Conservation (phyloP, 2,113 vertebrate species). For the Coryphaenoides rupestris region DNA sequence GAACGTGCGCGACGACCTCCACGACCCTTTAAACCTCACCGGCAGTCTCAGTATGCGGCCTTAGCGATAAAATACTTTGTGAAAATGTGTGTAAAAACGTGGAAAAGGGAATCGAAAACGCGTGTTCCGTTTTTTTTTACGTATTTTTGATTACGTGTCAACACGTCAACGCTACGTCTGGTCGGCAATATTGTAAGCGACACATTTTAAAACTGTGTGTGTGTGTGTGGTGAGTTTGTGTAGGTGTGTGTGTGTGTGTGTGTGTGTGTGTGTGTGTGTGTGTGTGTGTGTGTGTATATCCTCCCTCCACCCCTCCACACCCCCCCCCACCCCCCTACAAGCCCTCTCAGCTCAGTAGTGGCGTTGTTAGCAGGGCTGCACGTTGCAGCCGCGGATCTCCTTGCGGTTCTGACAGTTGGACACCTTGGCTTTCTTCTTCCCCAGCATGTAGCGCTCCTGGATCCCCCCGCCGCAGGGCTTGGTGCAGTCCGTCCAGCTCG, state of each 20-base stretch:
- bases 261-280: no score
- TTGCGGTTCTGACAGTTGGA: slow-evolving; percentile 87
- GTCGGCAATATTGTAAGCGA: background rate
- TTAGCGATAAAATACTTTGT: no score
- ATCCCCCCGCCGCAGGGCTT: slow-evolving; percentile 88
- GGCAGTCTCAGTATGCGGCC: no score
- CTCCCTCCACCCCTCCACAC: background rate
- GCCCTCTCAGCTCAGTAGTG: slow-evolving; percentile 25
- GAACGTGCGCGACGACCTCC: no score
- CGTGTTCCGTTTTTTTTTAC: no score
- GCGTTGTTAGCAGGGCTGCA: slow-evolving; percentile 84
- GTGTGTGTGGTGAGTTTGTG: no score
- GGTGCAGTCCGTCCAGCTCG: slow-evolving; percentile 87
- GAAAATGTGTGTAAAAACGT: no score
- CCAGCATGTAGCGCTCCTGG: slow-evolving; percentile 85
- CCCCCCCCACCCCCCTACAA: slow-evolving; percentile 1
- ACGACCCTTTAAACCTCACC: no score
- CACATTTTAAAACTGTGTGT: slow-evolving; percentile 1
- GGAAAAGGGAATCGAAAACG: no score
- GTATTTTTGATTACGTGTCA: no score
- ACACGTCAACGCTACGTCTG: background rate
- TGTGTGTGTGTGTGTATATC: background rate
- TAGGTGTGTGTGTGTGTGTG: no score
- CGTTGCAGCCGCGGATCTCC: slow-evolving; percentile 89
- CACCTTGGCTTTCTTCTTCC: slow-evolving; percentile 84